Percentiles rank a stretch among this genome's conserved stretches.
Evolutionary conservation across 2,797 vertebrate species (phyloP).

Genomic region (Aeoliscus strigatus): DNA sequence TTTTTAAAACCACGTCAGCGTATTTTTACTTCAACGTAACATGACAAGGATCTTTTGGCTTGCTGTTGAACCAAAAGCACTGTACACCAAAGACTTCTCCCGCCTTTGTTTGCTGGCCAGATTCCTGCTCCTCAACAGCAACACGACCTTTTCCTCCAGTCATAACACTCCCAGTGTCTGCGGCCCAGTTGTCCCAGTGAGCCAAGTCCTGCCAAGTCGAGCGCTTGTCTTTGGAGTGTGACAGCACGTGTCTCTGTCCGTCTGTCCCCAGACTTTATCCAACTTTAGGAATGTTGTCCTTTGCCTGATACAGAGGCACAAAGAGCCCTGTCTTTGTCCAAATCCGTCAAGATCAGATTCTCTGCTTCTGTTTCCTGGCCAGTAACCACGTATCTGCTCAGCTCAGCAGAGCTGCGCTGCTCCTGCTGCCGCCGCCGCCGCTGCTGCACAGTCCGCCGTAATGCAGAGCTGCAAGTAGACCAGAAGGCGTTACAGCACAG

Average conservation of each 20-base stretch:
- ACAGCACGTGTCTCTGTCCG: slow-evolving; percentile 53
- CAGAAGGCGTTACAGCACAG: slow-evolving; percentile 87
- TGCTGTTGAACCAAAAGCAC: slow-evolving; percentile 15
- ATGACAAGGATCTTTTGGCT: slow-evolving; percentile 5
- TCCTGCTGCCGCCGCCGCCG: slow-evolving; percentile 80
- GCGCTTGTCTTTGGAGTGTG: slow-evolving; percentile 41
- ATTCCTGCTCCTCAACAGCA: slow-evolving; percentile 26
- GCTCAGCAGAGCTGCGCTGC: slow-evolving; percentile 87
- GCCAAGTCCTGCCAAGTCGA: slow-evolving; percentile 54
- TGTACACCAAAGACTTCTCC: slow-evolving; percentile 29
- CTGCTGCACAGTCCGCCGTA: slow-evolving; percentile 82
- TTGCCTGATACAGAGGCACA: slow-evolving; percentile 50
- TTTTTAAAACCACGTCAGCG: slow-evolving; percentile 15
- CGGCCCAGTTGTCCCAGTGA: slow-evolving; percentile 48
- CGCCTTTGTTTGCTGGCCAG: slow-evolving; percentile 16
- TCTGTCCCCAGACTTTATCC: slow-evolving; percentile 54
- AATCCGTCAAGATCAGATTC: slow-evolving; percentile 37
- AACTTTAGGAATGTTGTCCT: slow-evolving; percentile 60
- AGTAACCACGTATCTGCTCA: slow-evolving; percentile 64
- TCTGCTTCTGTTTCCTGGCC: slow-evolving; percentile 21
- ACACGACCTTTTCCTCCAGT: slow-evolving; percentile 26
- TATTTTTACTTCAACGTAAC: slow-evolving; percentile 15
- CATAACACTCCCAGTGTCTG: slow-evolving; percentile 58
- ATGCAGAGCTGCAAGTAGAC: slow-evolving; percentile 93
- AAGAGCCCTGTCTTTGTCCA: slow-evolving; percentile 52